These are phyloP conservation scores for Xiphydria camelus DNA, from an alignment of 2,888 invertebrate species.

Conservation along the genomic window DNA sequence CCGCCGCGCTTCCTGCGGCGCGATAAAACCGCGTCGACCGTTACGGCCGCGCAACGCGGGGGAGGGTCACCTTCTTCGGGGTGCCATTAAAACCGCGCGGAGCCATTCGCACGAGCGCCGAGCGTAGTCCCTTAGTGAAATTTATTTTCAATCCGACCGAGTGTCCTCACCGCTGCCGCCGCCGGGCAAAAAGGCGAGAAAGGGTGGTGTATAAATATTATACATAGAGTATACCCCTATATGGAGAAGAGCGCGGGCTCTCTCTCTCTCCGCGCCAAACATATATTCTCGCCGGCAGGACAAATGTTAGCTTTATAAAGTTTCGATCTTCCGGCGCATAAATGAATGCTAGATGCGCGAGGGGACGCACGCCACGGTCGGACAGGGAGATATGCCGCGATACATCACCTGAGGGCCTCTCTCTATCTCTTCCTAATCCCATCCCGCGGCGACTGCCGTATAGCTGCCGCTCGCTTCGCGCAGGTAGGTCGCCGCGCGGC, in stretches of 20 bases:
- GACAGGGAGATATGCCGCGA: constrained; percentile 31
- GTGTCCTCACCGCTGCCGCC: too few species aligned
- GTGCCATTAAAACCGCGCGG: too few species aligned
- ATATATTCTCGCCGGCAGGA: constrained; percentile 23
- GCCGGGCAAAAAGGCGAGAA: constrained; percentile 10
- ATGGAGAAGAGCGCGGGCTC: constrained; percentile 2
- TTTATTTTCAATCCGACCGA: constrained; percentile 42
- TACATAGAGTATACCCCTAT: neutral
- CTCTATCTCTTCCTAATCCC: too few species aligned
- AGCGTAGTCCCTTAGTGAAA: too few species aligned
- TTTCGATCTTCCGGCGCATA: constrained; percentile 35
- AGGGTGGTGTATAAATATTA: too few species aligned
- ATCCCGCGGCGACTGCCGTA: too few species aligned
- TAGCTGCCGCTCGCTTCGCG: too few species aligned
- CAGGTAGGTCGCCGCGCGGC: too few species aligned
- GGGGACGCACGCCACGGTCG: constrained; percentile 21
- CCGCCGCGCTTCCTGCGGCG: too few species aligned
- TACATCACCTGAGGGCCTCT: constrained; percentile 36
- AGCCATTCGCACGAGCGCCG: too few species aligned
- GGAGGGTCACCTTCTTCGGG: constrained; percentile 19
- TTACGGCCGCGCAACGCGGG: constrained; percentile 8
- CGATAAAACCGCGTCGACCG: too few species aligned
- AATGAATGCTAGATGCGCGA: constrained; percentile 42
- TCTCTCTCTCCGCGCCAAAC: too few species aligned
- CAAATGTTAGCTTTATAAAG: constrained; percentile 45